Percentiles rank a stretch among this genome's conserved stretches.
phyloP scores from a whole-genome alignment of 2,113 vertebrate species.

The Brevimyrus niger region DNA sequence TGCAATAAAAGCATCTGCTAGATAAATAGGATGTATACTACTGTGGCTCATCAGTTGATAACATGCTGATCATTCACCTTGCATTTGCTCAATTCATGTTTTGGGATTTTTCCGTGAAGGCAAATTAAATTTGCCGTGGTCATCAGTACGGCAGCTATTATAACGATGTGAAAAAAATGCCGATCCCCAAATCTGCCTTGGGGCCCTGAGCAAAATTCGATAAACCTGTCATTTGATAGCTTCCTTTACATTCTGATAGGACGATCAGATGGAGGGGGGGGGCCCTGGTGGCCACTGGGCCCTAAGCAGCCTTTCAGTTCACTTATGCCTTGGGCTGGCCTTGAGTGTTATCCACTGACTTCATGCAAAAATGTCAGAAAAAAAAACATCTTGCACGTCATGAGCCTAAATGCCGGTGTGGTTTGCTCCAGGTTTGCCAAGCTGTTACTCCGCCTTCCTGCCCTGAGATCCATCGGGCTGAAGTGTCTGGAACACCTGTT shows the following conservation, averaged over 20 bases:
- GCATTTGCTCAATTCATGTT: background rate
- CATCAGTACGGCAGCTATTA: background rate
- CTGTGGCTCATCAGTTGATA: background rate
- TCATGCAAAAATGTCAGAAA: background rate
- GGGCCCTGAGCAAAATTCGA: background rate
- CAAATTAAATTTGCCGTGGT: background rate
- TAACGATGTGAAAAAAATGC: background rate
- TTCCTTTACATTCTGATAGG: background rate
- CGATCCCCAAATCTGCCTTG: background rate
- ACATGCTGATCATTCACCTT: background rate
- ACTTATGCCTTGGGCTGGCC: background rate
- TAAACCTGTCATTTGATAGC: background rate
- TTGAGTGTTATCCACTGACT: background rate
- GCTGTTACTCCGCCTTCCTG: conserved; percentile 87
- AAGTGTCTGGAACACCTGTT: conserved; percentile 98
- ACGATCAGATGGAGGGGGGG: background rate
- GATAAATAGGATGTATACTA: background rate
- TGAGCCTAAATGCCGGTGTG: background rate
- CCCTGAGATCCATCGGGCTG: conserved; percentile 92
- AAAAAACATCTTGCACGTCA: background rate
- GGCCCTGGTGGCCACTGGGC: background rate
- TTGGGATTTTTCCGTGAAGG: background rate
- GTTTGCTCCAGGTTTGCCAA: conserved; percentile 82
- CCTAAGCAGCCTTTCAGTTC: background rate
- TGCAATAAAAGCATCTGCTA: background rate